These are phyloP conservation scores for Caenorhabditis sp. DNA, from an alignment of 2,888 invertebrate genomes.

Conservation along the genomic window DNA sequence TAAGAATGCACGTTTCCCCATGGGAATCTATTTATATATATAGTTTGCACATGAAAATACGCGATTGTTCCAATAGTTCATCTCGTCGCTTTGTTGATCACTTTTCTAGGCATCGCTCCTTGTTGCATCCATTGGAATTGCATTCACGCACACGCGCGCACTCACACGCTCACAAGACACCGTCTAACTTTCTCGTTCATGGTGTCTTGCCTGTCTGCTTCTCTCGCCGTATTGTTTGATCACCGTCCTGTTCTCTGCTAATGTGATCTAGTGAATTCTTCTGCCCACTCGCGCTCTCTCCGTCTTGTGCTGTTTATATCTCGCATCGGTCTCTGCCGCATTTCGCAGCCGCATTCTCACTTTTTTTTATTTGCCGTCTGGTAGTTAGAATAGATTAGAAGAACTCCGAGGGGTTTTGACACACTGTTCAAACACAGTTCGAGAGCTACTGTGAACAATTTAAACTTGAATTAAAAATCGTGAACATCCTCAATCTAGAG, in stretches of 20 bases:
- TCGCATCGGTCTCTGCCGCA: background rate
- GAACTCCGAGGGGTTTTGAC: too few species aligned
- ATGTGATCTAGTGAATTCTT: too few species aligned
- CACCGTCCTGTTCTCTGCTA: constrained; percentile 2
- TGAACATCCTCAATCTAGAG: too few species aligned
- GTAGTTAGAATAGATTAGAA: too few species aligned
- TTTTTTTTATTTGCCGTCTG: background rate
- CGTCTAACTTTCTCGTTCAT: background rate
- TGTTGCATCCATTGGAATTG: background rate
- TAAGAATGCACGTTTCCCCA: too few species aligned
- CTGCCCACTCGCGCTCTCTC: constrained; percentile 6
- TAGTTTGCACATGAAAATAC: too few species aligned
- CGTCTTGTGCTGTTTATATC: background rate
- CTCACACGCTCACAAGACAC: background rate
- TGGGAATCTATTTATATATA: too few species aligned
- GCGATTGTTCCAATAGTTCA: too few species aligned
- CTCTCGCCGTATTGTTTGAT: background rate
- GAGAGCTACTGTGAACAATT: too few species aligned
- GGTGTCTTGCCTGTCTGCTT: background rate
- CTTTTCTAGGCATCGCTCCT: constrained; percentile 8
- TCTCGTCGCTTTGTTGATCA: background rate
- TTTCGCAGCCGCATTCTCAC: background rate
- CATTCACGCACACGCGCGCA: background rate
- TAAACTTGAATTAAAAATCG: too few species aligned
- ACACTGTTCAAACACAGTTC: too few species aligned